These are phyloP conservation scores for Pygoscelis antarcticus DNA, from an alignment of 2,113 vertebrate species.

Conservation along the genomic window DNA sequence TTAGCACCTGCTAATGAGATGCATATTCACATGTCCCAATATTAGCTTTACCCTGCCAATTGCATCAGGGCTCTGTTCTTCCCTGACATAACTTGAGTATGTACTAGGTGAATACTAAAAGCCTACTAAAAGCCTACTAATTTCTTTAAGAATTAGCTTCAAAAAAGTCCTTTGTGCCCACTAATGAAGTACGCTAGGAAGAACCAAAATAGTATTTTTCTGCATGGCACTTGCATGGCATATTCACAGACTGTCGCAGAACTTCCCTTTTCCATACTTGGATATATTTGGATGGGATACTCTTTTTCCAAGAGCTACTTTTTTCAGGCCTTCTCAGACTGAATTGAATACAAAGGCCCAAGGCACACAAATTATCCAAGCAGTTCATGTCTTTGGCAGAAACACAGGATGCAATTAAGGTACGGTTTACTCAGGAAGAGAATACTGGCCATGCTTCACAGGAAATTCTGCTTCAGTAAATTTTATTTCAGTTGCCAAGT, in stretches of 20 bases:
- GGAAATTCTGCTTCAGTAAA: neutral
- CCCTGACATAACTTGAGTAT: neutral
- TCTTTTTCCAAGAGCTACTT: neutral
- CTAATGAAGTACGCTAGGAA: neutral
- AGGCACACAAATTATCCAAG: neutral
- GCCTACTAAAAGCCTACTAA: neutral
- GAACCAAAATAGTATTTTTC: neutral
- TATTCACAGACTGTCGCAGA: neutral
- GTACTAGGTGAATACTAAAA: neutral
- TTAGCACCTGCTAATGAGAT: neutral
- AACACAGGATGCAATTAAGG: neutral
- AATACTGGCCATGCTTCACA: neutral
- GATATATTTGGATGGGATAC: neutral
- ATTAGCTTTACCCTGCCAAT: neutral
- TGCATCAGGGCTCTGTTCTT: neutral
- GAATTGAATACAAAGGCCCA: neutral
- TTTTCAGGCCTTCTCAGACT: neutral
- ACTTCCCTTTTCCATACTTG: neutral
- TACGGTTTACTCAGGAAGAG: neutral
- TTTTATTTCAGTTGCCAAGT: neutral
- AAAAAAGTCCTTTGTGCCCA: neutral
- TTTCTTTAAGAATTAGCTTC: neutral
- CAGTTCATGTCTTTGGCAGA: neutral
- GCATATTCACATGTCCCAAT: neutral
- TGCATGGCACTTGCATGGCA: fast-evolving